phyloP scores from a whole-genome alignment of 2,888 invertebrate genomes.

The Cremastinae sp. region DNA sequence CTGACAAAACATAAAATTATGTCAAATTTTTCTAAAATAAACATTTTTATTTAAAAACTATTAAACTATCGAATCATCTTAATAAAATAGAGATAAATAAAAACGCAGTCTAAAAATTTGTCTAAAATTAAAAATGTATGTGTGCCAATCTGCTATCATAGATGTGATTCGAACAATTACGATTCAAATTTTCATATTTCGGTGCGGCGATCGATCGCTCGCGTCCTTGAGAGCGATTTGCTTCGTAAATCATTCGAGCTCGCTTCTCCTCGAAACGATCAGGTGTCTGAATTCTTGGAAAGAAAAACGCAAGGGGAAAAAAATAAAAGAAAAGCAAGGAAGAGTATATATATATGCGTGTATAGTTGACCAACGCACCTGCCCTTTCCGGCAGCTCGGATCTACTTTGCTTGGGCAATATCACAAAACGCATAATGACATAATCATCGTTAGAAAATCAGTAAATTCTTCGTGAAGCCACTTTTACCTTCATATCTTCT shows the following conservation, averaged over 20 bases:
- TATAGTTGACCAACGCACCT: conserved; percentile 23
- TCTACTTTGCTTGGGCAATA: conserved; percentile 16
- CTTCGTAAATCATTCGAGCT: not conserved
- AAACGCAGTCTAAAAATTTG: too few relatives aligned
- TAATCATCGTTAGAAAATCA: conserved; percentile 47
- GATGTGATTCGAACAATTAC: too few relatives aligned
- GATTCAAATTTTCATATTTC: too few relatives aligned
- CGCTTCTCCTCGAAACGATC: not conserved
- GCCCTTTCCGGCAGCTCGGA: conserved; percentile 9
- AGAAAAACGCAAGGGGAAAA: not conserved
- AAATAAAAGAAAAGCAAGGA: not conserved
- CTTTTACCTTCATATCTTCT: too few relatives aligned
- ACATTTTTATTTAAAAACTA: too few relatives aligned
- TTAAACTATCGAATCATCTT: too few relatives aligned
- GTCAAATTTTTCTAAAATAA: too few relatives aligned
- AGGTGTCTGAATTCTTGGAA: not conserved
- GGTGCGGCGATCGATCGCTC: too few relatives aligned
- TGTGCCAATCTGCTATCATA: too few relatives aligned
- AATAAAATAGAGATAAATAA: too few relatives aligned
- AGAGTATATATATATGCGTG: not conserved
- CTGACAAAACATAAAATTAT: too few relatives aligned
- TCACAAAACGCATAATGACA: conserved; percentile 44
- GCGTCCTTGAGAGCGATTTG: conserved; percentile 10
- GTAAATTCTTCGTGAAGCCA: conserved; percentile 24
- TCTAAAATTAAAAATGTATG: too few relatives aligned